phyloP scores from a whole-genome alignment of 35 echinoderm and acorn worm species.

The Heliocidaris erythrogramma region DNA sequence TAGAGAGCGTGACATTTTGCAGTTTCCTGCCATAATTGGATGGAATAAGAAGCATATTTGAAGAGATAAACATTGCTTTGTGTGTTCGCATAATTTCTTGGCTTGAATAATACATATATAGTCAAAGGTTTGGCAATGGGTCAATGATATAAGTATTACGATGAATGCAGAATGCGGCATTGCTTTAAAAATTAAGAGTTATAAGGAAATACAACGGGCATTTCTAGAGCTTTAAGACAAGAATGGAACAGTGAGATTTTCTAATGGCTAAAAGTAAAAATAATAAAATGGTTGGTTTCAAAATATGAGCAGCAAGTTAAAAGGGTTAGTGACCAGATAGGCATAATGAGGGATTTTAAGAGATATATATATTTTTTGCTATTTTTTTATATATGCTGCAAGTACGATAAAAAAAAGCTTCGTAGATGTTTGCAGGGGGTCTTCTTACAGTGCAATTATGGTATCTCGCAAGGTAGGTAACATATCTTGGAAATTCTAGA shows the following conservation, averaged over 20 bases:
- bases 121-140: neutral
- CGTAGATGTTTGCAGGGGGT: neutral
- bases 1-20: neutral
- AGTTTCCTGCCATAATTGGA: neutral
- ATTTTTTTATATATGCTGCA: slow-evolving; percentile 8
- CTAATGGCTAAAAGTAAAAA: neutral
- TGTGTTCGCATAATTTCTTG: neutral
- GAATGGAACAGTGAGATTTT: neutral
- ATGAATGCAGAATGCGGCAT: neutral
- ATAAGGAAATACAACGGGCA: neutral
- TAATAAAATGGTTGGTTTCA: neutral
- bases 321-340: neutral
- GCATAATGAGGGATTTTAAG: neutral
- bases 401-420: neutral
- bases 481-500: too few species aligned
- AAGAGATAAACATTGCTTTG: neutral
- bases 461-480: too few species aligned
- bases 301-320: neutral
- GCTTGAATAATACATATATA: neutral
- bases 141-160: neutral
- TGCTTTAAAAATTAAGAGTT: neutral
- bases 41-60: neutral
- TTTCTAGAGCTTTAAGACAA: neutral
- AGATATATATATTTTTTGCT: neutral
- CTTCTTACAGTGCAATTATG: neutral